These are phyloP conservation scores for Bombus pyrosoma DNA, from an alignment of 1,140 invertebrate species.

Conservation along the genomic window DNA sequence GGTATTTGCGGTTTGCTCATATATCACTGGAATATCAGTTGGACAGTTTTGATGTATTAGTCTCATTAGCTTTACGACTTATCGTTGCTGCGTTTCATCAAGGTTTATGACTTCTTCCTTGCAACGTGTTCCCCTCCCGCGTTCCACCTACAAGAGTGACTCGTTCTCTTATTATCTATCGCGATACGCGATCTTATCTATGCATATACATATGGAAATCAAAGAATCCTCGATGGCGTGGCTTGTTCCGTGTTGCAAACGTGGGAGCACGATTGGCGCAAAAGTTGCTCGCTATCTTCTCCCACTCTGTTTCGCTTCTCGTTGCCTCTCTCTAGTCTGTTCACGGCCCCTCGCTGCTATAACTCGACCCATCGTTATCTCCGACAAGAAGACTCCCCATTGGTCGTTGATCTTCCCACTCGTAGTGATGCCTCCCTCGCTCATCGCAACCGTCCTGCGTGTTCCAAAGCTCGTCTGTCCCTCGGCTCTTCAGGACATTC, in stretches of 20 bases:
- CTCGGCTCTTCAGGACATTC: slow-evolving; percentile 59
- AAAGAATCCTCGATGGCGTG: slow-evolving; percentile 23
- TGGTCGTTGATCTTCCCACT: slow-evolving; percentile 75
- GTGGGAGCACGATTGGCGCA: slow-evolving; percentile 49
- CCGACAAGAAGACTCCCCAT: slow-evolving; percentile 64
- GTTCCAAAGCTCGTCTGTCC: slow-evolving; percentile 39
- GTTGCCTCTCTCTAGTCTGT: slow-evolving; percentile 44
- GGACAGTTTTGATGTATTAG: slow-evolving; percentile 77
- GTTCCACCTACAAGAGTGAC: background rate
- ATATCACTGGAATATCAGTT: slow-evolving; percentile 71
- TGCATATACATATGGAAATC: background rate
- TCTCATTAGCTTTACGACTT: slow-evolving; percentile 74
- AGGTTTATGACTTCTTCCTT: slow-evolving; percentile 68
- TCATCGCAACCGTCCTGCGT: slow-evolving; percentile 59
- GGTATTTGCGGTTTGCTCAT: slow-evolving; percentile 59
- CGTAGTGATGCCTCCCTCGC: slow-evolving; percentile 63
- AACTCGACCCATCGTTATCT: slow-evolving; percentile 73
- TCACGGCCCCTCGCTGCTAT: slow-evolving; percentile 24
- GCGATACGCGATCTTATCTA: background rate
- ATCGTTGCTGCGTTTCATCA: slow-evolving; percentile 64
- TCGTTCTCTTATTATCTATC: background rate
- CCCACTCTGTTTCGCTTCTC: slow-evolving; percentile 44
- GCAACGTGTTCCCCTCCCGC: background rate
- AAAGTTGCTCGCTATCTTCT: slow-evolving; percentile 56
- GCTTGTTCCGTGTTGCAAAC: background rate